Evolutionary conservation across 1,140 invertebrate species (phyloP).

Genomic region (Brachionus plicatilis): DNA sequence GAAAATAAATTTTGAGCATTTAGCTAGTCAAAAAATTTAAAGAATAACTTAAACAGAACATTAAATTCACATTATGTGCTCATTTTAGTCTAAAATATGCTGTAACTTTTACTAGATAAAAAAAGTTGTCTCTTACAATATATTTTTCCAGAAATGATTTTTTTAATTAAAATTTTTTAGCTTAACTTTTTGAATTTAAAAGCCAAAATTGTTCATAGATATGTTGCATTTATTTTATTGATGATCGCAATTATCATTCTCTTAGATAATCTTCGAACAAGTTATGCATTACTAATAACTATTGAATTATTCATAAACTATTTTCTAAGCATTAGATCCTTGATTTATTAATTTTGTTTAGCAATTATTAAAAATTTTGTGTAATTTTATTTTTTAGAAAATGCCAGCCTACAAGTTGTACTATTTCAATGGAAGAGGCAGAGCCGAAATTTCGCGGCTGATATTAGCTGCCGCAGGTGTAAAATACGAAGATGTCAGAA

Average conservation of each 20-base stretch:
- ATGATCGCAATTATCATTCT: not conserved
- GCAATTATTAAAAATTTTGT: not conserved
- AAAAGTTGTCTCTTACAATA: not conserved
- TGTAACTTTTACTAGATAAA: not conserved
- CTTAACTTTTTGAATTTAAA: not conserved
- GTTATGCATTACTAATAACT: not conserved
- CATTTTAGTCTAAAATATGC: not conserved
- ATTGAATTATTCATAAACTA: constrained; percentile 3
- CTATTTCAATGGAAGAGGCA: constrained; percentile 46
- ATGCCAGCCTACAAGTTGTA: constrained; percentile 42
- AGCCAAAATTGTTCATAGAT: not conserved
- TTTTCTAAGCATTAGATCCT: not conserved
- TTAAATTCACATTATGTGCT: not conserved
- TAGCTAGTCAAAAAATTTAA: not conserved
- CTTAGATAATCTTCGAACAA: not conserved
- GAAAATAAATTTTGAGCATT: not conserved
- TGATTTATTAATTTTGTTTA: not conserved
- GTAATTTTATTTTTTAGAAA: not conserved
- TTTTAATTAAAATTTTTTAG: not conserved
- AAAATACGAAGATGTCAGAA: constrained; percentile 34
- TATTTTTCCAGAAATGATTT: not conserved
- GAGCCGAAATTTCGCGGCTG: constrained; percentile 45
- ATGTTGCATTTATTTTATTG: not conserved
- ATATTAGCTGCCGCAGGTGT: constrained; percentile 41
- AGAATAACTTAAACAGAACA: not conserved